These are phyloP conservation scores for Hydrolagus affinis DNA, from an alignment of 2,113 vertebrate genomes.

Conservation along the genomic window DNA sequence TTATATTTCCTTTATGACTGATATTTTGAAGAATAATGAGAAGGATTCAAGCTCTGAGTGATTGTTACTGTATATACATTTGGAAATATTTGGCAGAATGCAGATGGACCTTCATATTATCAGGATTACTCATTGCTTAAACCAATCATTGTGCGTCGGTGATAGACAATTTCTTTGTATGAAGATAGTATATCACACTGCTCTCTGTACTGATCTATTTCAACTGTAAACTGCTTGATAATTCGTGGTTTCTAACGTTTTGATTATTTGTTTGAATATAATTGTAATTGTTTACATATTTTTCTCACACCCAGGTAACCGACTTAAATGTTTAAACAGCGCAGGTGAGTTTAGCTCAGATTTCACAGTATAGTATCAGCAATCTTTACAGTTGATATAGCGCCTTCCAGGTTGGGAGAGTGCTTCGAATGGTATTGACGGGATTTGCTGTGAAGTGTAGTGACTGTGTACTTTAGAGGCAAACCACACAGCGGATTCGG, in stretches of 20 bases:
- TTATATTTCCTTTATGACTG: slow-evolving; percentile 95
- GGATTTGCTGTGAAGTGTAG: too few relatives aligned
- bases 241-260: too few relatives aligned
- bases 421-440: too few relatives aligned
- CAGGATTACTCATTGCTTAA: background rate
- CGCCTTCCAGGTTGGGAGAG: too few relatives aligned
- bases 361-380: too few relatives aligned
- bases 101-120: background rate
- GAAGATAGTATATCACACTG: too few relatives aligned
- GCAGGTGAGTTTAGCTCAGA: too few relatives aligned
- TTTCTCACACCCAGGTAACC: background rate
- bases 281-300: too few relatives aligned
- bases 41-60: slow-evolving; percentile 32
- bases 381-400: too few relatives aligned
- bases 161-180: background rate
- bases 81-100: background rate
- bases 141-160: background rate
- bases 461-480: too few relatives aligned
- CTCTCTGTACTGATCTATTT: background rate
- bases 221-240: background rate
- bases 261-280: too few relatives aligned
- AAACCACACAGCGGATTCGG: too few relatives aligned
- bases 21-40: slow-evolving; percentile 63
- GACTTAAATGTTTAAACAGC: background rate
- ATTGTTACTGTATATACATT: background rate